Evolutionary conservation across 2,797 vertebrate species (phyloP).

Genomic region (Epinephelus awoara): DNA sequence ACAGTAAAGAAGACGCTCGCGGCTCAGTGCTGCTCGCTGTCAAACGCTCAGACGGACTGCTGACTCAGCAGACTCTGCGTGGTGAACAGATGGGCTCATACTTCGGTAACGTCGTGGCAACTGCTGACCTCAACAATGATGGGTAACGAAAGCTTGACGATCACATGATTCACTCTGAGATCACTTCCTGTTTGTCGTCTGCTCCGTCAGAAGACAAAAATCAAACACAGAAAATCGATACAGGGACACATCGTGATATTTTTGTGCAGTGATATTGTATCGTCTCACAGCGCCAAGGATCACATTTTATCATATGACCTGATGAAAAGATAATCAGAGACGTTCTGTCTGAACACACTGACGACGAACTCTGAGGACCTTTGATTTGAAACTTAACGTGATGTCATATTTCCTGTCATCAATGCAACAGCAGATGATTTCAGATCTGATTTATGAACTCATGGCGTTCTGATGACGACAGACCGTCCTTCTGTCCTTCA

Average conservation of each 20-base stretch:
- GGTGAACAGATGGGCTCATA: conserved; percentile 94
- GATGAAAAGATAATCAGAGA: too few relatives aligned
- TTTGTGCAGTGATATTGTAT: background rate
- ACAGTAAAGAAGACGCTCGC: conserved; percentile 75
- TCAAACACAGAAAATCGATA: too few relatives aligned
- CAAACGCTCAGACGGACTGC: conserved; percentile 34
- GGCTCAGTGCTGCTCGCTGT: conserved; percentile 88
- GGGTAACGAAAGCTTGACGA: conserved; percentile 77
- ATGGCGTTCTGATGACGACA: too few relatives aligned
- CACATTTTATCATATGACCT: too few relatives aligned
- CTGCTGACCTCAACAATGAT: conserved; percentile 91
- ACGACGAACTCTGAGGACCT: too few relatives aligned
- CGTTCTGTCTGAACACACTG: too few relatives aligned
- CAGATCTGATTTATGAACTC: too few relatives aligned
- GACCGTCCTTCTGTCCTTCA: conserved; percentile 41
- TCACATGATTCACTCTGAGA: background rate
- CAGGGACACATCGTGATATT: too few relatives aligned
- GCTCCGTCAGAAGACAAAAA: background rate
- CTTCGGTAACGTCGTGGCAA: conserved; percentile 91
- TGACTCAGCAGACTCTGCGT: conserved; percentile 67
- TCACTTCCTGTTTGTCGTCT: background rate
- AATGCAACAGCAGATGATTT: too few relatives aligned
- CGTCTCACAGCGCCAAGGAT: too few relatives aligned
- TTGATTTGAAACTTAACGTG: too few relatives aligned
- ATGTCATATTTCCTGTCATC: too few relatives aligned